Percentiles rank a stretch among this genome's conserved stretches.
Conservation (phyloP, 2,888 invertebrate species). For the Pyrrhia umbra region DNA sequence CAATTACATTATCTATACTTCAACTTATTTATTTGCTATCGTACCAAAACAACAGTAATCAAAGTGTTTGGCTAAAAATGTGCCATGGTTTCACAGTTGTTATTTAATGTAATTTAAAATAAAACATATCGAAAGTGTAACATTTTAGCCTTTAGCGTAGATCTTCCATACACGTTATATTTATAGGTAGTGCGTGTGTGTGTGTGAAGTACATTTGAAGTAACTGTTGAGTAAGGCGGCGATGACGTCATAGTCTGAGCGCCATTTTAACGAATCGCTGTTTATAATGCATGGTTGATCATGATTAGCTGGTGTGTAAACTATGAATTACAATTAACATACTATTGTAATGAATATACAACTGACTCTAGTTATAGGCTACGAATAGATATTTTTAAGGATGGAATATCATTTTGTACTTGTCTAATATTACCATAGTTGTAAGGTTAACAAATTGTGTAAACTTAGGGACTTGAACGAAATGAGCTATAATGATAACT, state of each 20-base stretch:
- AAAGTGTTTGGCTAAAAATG: conserved; percentile 79
- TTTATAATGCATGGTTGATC: conserved; percentile 75
- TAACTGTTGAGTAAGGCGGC: conserved; percentile 65
- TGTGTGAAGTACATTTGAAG: conserved; percentile 69
- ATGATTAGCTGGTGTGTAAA: conserved; percentile 78
- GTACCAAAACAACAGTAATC: conserved; percentile 71
- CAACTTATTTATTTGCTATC: conserved; percentile 68
- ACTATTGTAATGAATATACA: conserved; percentile 85
- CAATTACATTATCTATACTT: conserved; percentile 54
- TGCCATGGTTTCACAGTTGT: conserved; percentile 86
- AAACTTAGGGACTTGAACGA: conserved; percentile 86
- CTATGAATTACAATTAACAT: conserved; percentile 78
- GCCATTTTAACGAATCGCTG: conserved; percentile 68
- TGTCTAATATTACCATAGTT: conserved; percentile 89
- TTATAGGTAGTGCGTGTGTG: conserved; percentile 78
- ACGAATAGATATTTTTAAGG: conserved; percentile 86
- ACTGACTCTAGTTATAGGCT: conserved; percentile 88
- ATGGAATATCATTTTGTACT: conserved; percentile 90
- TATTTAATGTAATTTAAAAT: conserved; percentile 84
- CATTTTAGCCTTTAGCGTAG: conserved; percentile 89
- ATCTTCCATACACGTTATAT: conserved; percentile 86
- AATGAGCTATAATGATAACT: conserved; percentile 84
- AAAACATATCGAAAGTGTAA: conserved; percentile 88
- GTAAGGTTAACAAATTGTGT: conserved; percentile 89
- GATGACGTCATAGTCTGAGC: conserved; percentile 38